These are phyloP conservation scores for Belgica antarctica DNA, from an alignment of 2,888 invertebrate genomes.

Conservation along the genomic window DNA sequence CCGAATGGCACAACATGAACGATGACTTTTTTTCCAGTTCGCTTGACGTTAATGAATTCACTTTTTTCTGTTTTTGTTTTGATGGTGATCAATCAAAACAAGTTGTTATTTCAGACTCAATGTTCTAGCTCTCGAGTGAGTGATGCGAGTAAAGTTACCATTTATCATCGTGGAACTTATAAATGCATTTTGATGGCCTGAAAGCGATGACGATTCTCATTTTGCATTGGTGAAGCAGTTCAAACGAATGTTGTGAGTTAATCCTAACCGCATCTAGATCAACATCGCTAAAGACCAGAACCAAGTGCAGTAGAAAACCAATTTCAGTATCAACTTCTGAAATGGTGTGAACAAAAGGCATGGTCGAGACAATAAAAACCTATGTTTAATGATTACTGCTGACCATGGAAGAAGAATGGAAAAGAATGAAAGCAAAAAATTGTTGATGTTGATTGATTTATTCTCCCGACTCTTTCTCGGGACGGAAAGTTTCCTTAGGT, in stretches of 20 bases:
- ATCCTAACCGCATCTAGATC: background rate
- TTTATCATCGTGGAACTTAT: slow-evolving; percentile 2
- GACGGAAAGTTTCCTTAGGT: slow-evolving; percentile 35
- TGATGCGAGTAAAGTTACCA: background rate
- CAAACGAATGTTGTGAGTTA: background rate
- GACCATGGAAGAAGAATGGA: slow-evolving; percentile 23
- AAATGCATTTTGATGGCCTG: background rate
- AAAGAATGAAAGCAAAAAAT: background rate
- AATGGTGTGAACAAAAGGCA: slow-evolving; percentile 16
- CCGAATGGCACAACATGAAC: background rate
- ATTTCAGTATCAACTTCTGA: background rate
- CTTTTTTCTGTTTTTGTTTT: slow-evolving; percentile 31
- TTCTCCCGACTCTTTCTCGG: slow-evolving; percentile 25
- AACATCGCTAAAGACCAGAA: no score
- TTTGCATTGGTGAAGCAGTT: background rate
- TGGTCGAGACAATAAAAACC: slow-evolving; percentile 35
- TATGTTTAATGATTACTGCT: slow-evolving; percentile 41
- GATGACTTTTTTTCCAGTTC: background rate
- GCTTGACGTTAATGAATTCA: slow-evolving; percentile 23
- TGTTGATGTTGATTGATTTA: slow-evolving; percentile 41
- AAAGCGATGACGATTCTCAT: background rate
- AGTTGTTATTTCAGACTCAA: slow-evolving; percentile 19
- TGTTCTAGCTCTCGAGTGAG: background rate
- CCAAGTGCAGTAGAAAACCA: slow-evolving; percentile 7
- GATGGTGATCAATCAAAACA: slow-evolving; percentile 27